Evolutionary conservation across 2,888 invertebrate genomes (phyloP).

Genomic region (Caenorhabditis sp.): DNA sequence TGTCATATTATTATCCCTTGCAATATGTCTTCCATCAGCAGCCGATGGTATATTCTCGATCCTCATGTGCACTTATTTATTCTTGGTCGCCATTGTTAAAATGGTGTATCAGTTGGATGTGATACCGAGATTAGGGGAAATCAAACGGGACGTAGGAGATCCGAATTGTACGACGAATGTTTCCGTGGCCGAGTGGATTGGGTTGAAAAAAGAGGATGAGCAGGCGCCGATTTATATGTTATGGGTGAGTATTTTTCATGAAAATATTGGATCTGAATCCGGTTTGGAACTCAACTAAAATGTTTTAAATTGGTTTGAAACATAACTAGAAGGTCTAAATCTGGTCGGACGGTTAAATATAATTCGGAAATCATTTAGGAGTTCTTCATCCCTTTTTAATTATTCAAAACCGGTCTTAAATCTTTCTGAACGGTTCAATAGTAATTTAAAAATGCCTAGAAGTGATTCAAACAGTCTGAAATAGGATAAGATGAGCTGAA

Average conservation of each 20-base stretch:
- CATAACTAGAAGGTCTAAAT: too few species aligned
- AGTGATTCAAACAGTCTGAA: too few species aligned
- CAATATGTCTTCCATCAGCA: slow-evolving; percentile 64
- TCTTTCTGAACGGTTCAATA: too few species aligned
- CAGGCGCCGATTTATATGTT: slow-evolving; percentile 26
- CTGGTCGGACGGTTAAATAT: too few species aligned
- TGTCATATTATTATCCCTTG: slow-evolving; percentile 72
- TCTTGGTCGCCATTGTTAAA: slow-evolving; percentile 79
- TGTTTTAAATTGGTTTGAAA: too few species aligned
- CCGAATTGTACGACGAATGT: slow-evolving; percentile 24
- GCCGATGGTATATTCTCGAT: slow-evolving; percentile 53
- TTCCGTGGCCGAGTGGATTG: slow-evolving; percentile 48
- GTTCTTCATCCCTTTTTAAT: too few species aligned
- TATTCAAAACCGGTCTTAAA: too few species aligned
- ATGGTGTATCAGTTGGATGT: slow-evolving; percentile 85
- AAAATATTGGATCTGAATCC: neutral
- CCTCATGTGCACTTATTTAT: slow-evolving; percentile 60
- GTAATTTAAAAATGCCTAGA: too few species aligned
- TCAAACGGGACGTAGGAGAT: slow-evolving; percentile 25
- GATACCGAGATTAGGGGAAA: slow-evolving; percentile 39
- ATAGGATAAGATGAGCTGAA: too few species aligned
- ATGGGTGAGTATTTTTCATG: neutral
- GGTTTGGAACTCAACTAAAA: too few species aligned
- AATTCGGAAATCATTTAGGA: too few species aligned
- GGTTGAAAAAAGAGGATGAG: slow-evolving; percentile 42